Evolutionary conservation across 2,888 invertebrate genomes (phyloP).

Genomic region (Lomographa bimaculata): DNA sequence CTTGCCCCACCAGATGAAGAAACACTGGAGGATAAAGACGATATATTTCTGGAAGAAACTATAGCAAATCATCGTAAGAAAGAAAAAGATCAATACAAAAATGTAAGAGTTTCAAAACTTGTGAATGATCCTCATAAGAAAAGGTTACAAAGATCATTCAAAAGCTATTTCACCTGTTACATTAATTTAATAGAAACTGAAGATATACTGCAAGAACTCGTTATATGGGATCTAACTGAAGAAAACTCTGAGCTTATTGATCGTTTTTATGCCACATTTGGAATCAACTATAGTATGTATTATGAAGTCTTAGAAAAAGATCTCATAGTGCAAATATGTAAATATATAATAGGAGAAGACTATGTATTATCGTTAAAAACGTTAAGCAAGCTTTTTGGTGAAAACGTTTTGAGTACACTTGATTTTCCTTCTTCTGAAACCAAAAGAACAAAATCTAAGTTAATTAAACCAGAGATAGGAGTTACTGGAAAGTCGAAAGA

Average conservation of each 20-base stretch:
- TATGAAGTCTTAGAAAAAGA: conserved; percentile 81
- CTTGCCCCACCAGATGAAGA: conserved; percentile 66
- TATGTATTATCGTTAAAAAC: conserved; percentile 56
- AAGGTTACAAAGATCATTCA: conserved; percentile 56
- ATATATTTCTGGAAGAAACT: conserved; percentile 69
- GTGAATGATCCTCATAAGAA: conserved; percentile 77
- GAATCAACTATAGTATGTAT: conserved; percentile 84
- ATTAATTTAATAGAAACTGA: conserved; percentile 73
- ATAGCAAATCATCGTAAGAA: conserved; percentile 62
- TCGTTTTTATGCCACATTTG: conserved; percentile 82
- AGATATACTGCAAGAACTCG: conserved; percentile 65
- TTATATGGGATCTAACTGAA: conserved; percentile 66
- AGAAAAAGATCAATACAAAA: conserved; percentile 60
- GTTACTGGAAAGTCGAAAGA: conserved; percentile 54
- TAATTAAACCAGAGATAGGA: conserved; percentile 61
- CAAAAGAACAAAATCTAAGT: conserved; percentile 63
- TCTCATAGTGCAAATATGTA: conserved; percentile 76
- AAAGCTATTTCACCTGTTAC: conserved; percentile 84
- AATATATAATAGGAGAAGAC: conserved; percentile 75
- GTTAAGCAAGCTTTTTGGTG: conserved; percentile 65
- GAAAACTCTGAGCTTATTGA: conserved; percentile 79
- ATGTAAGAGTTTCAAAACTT: conserved; percentile 72
- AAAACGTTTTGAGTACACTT: conserved; percentile 56
- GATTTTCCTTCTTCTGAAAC: conserved; percentile 63
- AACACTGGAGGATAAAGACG: conserved; percentile 60